Conservation (phyloP, 2,888 invertebrate genomes). For the Parascotia fuliginaria region DNA sequence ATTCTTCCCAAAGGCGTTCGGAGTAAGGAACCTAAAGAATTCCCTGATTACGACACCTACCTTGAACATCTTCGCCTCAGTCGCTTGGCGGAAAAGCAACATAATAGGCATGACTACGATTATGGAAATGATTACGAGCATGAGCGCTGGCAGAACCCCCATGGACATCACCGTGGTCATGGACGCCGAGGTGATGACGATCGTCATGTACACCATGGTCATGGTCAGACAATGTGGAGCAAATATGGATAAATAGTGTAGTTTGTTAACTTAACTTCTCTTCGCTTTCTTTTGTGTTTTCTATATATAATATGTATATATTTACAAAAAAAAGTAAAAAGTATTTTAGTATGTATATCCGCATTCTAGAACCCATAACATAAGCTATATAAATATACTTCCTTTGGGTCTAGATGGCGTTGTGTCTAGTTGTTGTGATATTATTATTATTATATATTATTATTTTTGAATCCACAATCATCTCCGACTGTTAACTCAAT, state of each 20-base stretch:
- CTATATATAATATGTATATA: no score
- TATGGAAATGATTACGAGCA: not conserved
- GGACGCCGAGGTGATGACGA: not conserved
- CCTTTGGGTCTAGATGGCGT: no score
- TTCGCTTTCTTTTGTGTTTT: not conserved
- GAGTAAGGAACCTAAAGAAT: conserved; percentile 59
- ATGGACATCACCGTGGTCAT: not conserved
- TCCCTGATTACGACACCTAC: conserved; percentile 65
- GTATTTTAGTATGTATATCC: no score
- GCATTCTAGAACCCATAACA: no score
- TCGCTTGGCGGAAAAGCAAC: conserved; percentile 48
- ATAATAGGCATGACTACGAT: conserved; percentile 13
- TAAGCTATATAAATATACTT: no score
- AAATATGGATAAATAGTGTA: not conserved
- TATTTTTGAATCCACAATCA: no score
- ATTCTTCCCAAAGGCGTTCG: conserved; percentile 65
- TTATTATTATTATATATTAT: no score
- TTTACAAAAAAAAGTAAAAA: no score
- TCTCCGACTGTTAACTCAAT: no score
- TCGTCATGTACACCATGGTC: no score
- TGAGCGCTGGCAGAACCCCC: not conserved
- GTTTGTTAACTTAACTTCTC: not conserved
- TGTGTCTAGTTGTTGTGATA: no score
- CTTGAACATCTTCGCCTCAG: conserved; percentile 65
- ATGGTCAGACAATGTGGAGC: conserved; percentile 3